Percentiles rank a stretch among this genome's conserved stretches.
Conservation (phyloP, 2,113 vertebrate species). For the Apistogramma diplotaenia region DNA sequence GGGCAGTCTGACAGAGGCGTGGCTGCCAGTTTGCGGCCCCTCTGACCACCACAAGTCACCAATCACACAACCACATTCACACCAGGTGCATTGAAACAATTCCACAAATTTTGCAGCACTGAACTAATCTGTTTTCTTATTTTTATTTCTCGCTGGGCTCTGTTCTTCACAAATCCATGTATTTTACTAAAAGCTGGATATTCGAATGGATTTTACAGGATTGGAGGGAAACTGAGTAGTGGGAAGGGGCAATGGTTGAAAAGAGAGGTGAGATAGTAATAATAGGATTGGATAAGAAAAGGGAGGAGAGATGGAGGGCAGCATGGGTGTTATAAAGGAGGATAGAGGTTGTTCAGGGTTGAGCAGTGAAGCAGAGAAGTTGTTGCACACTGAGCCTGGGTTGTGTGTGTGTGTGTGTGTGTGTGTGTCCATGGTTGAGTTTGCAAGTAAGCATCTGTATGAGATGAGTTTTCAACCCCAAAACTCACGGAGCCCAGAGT, state of each 20-base stretch:
- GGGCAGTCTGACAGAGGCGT: too few relatives aligned
- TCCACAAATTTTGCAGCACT: not conserved
- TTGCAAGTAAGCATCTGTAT: conserved; percentile 11
- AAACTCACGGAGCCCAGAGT: conserved; percentile 44
- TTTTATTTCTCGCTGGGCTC: conserved; percentile 27
- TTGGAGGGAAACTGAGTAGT: conserved; percentile 17
- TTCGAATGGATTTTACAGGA: conserved; percentile 30
- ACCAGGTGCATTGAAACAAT: not conserved
- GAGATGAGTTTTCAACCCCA: conserved; percentile 58
- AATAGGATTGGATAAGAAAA: conserved; percentile 70
- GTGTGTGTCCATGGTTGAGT: not conserved
- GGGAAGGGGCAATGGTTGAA: conserved; percentile 31
- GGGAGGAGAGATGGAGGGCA: conserved; percentile 50
- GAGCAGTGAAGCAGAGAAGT: conserved; percentile 70
- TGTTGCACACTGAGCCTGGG: conserved; percentile 35
- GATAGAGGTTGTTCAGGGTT: conserved; percentile 67
- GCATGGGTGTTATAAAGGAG: conserved; percentile 54
- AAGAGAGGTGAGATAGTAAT: conserved; percentile 67
- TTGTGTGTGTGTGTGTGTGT: conserved; percentile 6
- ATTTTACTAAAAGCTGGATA: conserved; percentile 35
- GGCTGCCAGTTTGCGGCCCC: too few relatives aligned
- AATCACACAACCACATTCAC: too few relatives aligned
- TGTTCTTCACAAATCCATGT: conserved; percentile 38
- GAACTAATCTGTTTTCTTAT: not conserved
- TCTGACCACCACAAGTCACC: too few relatives aligned